Evolutionary conservation across 2,797 vertebrate species (phyloP), one percentile per base, ranked within the genome.

Genomic region (Parauchenoglanis ngamensis): DNA sequence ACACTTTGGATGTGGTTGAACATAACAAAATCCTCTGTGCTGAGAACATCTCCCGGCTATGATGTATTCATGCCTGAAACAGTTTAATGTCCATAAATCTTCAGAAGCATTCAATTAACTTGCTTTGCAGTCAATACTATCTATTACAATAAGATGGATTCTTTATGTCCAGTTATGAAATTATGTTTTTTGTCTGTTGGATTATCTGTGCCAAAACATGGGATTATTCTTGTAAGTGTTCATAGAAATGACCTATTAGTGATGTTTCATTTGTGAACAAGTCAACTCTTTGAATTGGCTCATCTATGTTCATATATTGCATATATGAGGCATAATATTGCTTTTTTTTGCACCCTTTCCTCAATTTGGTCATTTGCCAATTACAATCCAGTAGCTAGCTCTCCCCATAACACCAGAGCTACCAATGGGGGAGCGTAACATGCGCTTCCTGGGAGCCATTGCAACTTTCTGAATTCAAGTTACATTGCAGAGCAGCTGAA

Each of bases 31-130:
- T 65, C 31, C 40, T 68, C 15, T 52, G 57, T 85, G 73, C 87
- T 87, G 65, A 87, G 82, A 68, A 80, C 65, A 85, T 87, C 76
- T 77, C 52, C 7, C 52, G 21, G 75, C 40, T 57, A 87, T 67
- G 21, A 76, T 83, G 59, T 35, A 77, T 57, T 87, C 68, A 56
- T 76, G 56, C 19, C 44, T 87, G 31, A 76, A 83, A 75, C 46
- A 46, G 8, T 76, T 83, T 67, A 87, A 83, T 72, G 52, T 83
- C 54, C 25, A 65, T 83, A 83, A 67, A 84, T 84, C 75, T 57
- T 77, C 4, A 68, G 17, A 72, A 61, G 28, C 83, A 63, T 80
- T 84, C 6, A 46, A 49, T 85, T 85, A 70, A 72, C 40, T 78
- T 49, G 61, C 40, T 59, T 49, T 78, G 59, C 31, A 44, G 57